Percentiles rank a stretch among this genome's conserved stretches.
These are phyloP conservation scores for Dicerorhinus sumatrensis DNA, from an alignment of 2,113 vertebrate genomes.

Conservation along the genomic window DNA sequence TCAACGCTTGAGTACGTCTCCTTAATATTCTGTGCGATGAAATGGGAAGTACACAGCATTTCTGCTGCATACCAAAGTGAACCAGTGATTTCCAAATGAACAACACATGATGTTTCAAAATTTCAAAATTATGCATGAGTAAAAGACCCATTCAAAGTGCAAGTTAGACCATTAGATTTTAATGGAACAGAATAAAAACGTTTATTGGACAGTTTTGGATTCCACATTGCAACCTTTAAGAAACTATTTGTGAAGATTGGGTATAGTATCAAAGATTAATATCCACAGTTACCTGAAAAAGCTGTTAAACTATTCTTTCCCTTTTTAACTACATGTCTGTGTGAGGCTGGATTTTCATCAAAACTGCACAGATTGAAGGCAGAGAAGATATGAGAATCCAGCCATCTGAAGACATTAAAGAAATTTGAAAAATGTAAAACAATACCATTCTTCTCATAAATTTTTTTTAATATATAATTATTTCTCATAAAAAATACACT, in stretches of 20 bases:
- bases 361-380: neutral
- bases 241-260: neutral
- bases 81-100: neutral
- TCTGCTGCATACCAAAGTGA: neutral
- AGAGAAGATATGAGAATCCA: neutral
- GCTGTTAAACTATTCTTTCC: neutral
- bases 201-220: neutral
- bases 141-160: neutral
- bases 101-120: neutral
- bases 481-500: neutral
- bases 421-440: neutral
- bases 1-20: neutral
- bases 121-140: neutral
- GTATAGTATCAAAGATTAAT: neutral
- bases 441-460: neutral
- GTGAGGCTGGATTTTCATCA: neutral
- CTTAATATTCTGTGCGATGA: neutral
- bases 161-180: neutral
- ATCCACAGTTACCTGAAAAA: neutral
- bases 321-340: neutral
- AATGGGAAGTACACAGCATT: neutral
- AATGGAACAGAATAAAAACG: neutral
- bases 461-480: neutral
- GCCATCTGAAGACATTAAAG: neutral
- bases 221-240: neutral